Evolutionary conservation across 1,140 invertebrate genomes (phyloP), one percentile per base, ranked within the genome.

Genomic region (Drosophila novamexicana): DNA sequence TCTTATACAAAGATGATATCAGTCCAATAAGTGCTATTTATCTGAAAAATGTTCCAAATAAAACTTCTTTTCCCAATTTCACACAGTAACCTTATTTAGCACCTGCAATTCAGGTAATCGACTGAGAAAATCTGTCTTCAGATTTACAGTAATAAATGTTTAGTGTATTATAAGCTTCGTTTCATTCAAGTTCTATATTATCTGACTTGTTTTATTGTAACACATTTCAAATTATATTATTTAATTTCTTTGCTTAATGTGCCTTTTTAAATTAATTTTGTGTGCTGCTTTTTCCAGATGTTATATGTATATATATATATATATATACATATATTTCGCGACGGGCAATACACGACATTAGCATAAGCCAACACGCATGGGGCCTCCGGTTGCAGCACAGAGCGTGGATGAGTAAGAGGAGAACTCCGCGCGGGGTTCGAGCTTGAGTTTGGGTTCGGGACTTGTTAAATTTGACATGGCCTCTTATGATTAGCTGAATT

Each of bases 401-500:
- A 14, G 29, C 29, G 52, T 22, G 34, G 3, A 14, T 7, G 14
- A n/a, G 54, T 3, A 6, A 32, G 22, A 9, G 44, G 44, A 34
- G 14, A n/a, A 47, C 52, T 45, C 32, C 22, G 22, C 0, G 22
- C 22, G 4, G 22, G 42, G 42, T 10, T 14, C 2, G 42, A 72
- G 49, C 14, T 42, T 42, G 36, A 34, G 58, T 49, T 37, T 54
- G 40, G 37, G 57, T 29, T 52, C 54, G 59, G 56, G 64, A 67
- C 82, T 83, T 79, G 83, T 88, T 86, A 70, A 82, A 70, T 79
- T 88, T 86, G 76, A 86, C 82, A 86, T 68, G 82, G 79, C 62
- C 83, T 88, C 79, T 86, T 86, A 88, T 88, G 82, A 86, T 86
- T 86, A 86, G 82, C 79, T 88, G 79, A 86, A 88, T 83, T 88